Base-by-base conservation (phyloP, 2,888 invertebrate genomes). In the Xestia ashworthii region DNA sequence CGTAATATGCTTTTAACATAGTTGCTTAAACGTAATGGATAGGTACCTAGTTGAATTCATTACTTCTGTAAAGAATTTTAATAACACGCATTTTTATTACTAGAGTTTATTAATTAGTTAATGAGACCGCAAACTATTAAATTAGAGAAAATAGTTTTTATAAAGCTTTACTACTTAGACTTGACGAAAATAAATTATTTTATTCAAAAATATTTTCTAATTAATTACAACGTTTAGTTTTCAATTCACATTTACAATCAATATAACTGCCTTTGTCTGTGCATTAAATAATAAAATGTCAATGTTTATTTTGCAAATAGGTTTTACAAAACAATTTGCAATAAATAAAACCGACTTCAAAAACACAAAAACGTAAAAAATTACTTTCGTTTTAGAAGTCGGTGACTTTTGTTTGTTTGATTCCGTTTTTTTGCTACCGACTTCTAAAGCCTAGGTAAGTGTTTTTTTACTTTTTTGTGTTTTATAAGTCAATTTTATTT, bases 51-150 rank as follows among this genome's bases (percentile, higher is more conserved):
- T 70, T 38, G 3, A 55, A 74, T 64, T 14, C 50, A 48, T 41
- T 65, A 71, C 16, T 11, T 22, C 14, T 41, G 19, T 25, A 58
- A 83, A 70, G n/a, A 66, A 53, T 66, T 70, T 66, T 70, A 46
- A 60, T 76, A 53, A 44, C 25, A 32, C 3, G 14, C 5, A 46
- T 25, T 44, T 14, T 53, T 25, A 32, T n/a, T 22, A 66, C 8
- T 1, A 32, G 46, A 16, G 32, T 25, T 2, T 22, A 32, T 22
- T 50, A 65, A 65, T 48, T 62, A 62, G 12, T 44, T 44, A 65
- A n/a, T n/a, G n/a, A 60, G 60, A 32, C 60, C 14, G 9, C 32
- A 60, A 22, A 22, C n/a, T 65, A 46, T 11, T 68, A 25, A 68
- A 58, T 67, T 73, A 67, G 12, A 5, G 14, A 74, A 46, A 64